Evolutionary conservation across 2,797 vertebrate genomes (phyloP), one percentile per base, ranked within the genome.

Genomic region (Enteromius afrohamiltoni): DNA sequence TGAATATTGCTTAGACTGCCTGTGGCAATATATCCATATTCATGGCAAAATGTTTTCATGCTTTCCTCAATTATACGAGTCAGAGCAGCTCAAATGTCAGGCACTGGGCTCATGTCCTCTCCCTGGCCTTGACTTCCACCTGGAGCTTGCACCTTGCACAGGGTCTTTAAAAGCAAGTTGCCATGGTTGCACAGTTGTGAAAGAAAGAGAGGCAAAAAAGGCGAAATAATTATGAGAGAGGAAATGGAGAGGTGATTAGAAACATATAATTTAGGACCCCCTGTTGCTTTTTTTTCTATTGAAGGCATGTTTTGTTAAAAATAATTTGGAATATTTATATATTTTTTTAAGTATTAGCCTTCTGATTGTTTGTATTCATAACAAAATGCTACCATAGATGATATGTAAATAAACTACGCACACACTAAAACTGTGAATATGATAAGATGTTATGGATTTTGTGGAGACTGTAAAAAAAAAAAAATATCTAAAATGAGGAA

Each of bases 171-270:
- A 73, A 67, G n/a, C 80, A 86, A 84, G 86, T 86, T 88, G 85
- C 85, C 83, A 87, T 88, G 86, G 88, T 85, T 85, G 77, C 85
- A 87, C 78, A 80, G 60, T 71, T 68, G 58, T 75, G 26, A 80
- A 75, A 60, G 73, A 40, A 68, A 60, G 71, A 45, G 31, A 34
- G 45, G 34, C 26, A 29, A 31, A 34, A 78, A 45, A 11, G 4
- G 4, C 11, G 0, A 55, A 37, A 65, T 31, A 60, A 51, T 17
- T 68, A 49, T 16, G 6, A 34, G 10, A 31, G 47, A n/a, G 34
- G 42, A 14, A 4, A 17, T 60, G 31, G 23, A 19, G 53, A 23
- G 45, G 42, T 34, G 21, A 55, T 67, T 8, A 77, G 26, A 10
- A 85, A 65, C 37, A 31, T 80, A 70, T 58, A 13, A 45, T 79